Percentiles rank a stretch among this genome's conserved stretches.
Conservation (phyloP, 2,888 invertebrate species). For the Panorpa germanica region DNA sequence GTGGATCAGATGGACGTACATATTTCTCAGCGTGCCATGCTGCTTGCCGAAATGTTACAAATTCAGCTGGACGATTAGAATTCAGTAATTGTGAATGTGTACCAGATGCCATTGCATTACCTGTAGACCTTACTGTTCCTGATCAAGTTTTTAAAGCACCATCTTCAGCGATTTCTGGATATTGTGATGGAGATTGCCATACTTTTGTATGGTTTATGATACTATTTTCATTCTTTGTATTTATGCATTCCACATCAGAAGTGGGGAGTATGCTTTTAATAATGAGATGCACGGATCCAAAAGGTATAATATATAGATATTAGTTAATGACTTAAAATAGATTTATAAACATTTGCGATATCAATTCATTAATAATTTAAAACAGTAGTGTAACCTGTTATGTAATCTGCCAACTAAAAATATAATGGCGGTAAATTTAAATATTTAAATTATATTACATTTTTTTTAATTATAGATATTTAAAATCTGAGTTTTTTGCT, state of each 20-base stretch:
- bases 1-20: slow-evolving; percentile 63
- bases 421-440: too few relatives aligned
- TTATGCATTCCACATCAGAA: slow-evolving; percentile 83
- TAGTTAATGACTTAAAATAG: background rate
- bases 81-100: slow-evolving; percentile 34
- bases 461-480: too few relatives aligned
- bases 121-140: background rate
- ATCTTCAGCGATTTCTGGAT: slow-evolving; percentile 33
- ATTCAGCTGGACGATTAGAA: slow-evolving; percentile 35
- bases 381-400: too few relatives aligned
- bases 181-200: slow-evolving; percentile 61
- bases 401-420: too few relatives aligned
- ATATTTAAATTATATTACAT: too few relatives aligned
- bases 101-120: slow-evolving; percentile 8
- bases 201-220: slow-evolving; percentile 64
- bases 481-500: too few relatives aligned
- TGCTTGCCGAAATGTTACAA: slow-evolving; percentile 49
- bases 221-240: slow-evolving; percentile 73
- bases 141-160: background rate
- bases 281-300: slow-evolving; percentile 75
- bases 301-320: slow-evolving; percentile 23
- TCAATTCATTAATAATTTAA: too few relatives aligned
- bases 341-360: too few relatives aligned
- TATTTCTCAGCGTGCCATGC: slow-evolving; percentile 84
- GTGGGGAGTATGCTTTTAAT: slow-evolving; percentile 82